Base-by-base conservation (phyloP, 2,888 invertebrate genomes). In the Bhutanitis thaidina region DNA sequence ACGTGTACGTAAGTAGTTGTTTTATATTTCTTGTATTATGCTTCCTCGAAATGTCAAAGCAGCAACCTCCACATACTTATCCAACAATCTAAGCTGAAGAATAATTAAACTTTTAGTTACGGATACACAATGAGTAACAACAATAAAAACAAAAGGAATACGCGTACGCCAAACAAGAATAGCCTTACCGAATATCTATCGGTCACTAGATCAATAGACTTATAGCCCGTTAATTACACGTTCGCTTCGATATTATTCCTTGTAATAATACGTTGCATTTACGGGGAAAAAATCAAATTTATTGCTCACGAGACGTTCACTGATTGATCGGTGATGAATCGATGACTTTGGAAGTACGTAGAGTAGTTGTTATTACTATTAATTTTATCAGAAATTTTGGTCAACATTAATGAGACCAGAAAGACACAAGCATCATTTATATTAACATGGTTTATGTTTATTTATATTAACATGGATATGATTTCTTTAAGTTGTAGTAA, bases 271-370 rank as follows among this genome's bases (percentile, higher is more conserved):
- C 54, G 67, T 61, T 77, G 55, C 56, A 64, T 65, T 69, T 63
- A 62, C 59, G 49, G 56, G 60, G 61, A 69, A 65, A 74, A 74
- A 71, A 70, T 59, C 64, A 69, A 75, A 86, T 86, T 83, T 86
- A 86, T 85, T 80, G 67, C 65, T 64, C 55, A 59, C 59, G 62
- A 64, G 70, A 65, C 61, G 58, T 55, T 56, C 58, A 68, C 71
- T 86, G 86, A 86, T 86, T 86, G 86, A 86, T 85, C 75, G 74
- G 75, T 85, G 84, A 86, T 78, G 75, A 76, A 75, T 82, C 72
- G 69, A 59, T 58, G 64, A 60, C 53, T 57, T 56, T 37, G 1
- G 57, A 49, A 55, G 59, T 15, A 13, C 1, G 43, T 81, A 56
- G 84, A 83, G 80, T 54, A 12, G 63, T 3, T 47, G 9, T 43